phyloP scores from a whole-genome alignment of 2,797 vertebrate species.

The Sciaenops ocellatus region DNA sequence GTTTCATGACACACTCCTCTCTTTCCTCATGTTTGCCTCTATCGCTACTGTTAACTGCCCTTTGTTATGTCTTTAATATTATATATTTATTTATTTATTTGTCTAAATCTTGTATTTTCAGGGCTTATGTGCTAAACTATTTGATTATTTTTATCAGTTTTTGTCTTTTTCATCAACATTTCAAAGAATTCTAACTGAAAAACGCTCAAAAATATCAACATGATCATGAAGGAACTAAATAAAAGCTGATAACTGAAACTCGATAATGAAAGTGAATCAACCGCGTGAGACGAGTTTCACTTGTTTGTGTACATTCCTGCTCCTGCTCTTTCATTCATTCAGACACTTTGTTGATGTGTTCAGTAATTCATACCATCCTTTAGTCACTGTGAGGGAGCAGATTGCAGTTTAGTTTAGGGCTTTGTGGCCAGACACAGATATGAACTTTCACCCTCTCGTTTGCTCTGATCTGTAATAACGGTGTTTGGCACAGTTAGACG shows the following conservation, averaged over 20 bases:
- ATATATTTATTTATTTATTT: background rate
- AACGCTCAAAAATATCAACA: background rate
- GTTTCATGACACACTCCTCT: background rate
- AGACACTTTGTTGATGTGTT: background rate
- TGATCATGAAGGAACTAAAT: background rate
- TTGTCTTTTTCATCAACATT: background rate
- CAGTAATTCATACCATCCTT: background rate
- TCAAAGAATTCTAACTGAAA: background rate
- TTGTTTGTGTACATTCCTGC: constrained; percentile 8
- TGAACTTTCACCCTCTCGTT: background rate
- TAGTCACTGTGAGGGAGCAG: background rate
- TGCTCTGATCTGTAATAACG: background rate
- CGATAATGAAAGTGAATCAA: background rate
- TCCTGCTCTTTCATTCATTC: background rate
- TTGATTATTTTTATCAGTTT: background rate
- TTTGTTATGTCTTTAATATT: background rate
- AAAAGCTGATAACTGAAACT: background rate
- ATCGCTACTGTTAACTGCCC: background rate
- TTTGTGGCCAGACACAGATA: background rate
- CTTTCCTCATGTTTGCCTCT: too few species aligned
- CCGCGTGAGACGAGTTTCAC: background rate
- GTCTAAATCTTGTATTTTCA: too few species aligned
- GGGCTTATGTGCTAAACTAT: background rate
- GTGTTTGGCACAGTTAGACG: background rate
- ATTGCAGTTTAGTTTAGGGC: background rate